Evolutionary conservation across 1,140 invertebrate species (phyloP).

Genomic region (Macrocentrus cingulum): DNA sequence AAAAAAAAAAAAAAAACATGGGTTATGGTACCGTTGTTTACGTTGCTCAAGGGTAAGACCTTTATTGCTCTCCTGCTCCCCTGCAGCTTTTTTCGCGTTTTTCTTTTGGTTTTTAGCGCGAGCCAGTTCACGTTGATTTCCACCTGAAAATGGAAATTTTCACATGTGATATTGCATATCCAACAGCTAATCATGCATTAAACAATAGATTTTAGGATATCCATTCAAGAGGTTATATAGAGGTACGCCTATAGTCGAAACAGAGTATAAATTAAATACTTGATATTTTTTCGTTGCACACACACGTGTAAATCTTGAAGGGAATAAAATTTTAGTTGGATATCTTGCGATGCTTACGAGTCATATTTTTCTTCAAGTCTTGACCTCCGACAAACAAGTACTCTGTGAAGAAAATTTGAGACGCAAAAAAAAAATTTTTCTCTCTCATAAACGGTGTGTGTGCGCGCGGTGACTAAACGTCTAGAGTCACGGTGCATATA

Average conservation of each 20-base stretch:
- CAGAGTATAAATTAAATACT: neutral
- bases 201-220: neutral
- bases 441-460: too few relatives aligned
- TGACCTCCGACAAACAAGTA: conserved; percentile 54
- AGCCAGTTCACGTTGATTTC: conserved; percentile 71
- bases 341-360: conserved; percentile 52
- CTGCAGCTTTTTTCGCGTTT: conserved; percentile 56
- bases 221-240: neutral
- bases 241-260: neutral
- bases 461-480: too few relatives aligned
- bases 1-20: too few relatives aligned
- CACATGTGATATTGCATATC: neutral
- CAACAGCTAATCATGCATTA: neutral
- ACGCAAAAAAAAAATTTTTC: conserved; percentile 32
- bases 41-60: conserved; percentile 64
- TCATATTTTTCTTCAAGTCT: conserved; percentile 52
- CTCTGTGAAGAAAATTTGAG: conserved; percentile 36
- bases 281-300: neutral
- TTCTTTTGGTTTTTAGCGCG: conserved; percentile 69
- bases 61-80: conserved; percentile 64
- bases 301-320: conserved; percentile 1
- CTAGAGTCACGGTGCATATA: too few relatives aligned
- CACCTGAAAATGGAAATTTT: conserved; percentile 47
- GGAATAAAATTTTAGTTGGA: conserved; percentile 1
- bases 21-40: conserved; percentile 60